phyloP scores from a whole-genome alignment of 2,113 vertebrate genomes.

The Notothenia coriiceps region DNA sequence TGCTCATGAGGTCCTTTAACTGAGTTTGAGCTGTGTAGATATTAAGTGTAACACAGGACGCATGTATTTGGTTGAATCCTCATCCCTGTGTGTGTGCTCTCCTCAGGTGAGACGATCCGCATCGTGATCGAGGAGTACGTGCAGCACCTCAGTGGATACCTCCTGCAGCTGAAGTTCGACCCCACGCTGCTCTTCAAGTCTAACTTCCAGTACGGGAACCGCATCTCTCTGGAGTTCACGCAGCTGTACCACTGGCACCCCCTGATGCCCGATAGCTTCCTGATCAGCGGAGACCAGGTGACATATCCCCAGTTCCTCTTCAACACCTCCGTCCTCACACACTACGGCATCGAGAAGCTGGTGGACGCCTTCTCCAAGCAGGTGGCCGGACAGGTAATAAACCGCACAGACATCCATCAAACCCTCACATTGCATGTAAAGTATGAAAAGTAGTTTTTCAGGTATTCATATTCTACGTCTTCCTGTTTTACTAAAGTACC shows the following conservation, averaged over 20 bases:
- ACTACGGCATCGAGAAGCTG: constrained; percentile 90
- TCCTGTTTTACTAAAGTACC: too few species aligned
- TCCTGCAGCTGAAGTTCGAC: constrained; percentile 92
- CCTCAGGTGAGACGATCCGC: constrained; percentile 94
- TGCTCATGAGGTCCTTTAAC: neutral
- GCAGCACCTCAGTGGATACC: constrained; percentile 96
- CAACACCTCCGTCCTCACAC: constrained; percentile 90
- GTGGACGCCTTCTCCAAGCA: constrained; percentile 93
- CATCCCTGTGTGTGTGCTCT: neutral
- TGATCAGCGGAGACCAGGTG: constrained; percentile 85
- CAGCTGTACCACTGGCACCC: constrained; percentile 99
- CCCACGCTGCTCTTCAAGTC: constrained; percentile 89
- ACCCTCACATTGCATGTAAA: too few species aligned
- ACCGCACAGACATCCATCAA: neutral
- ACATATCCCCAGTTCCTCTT: constrained; percentile 91
- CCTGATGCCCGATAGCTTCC: constrained; percentile 93
- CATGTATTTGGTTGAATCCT: neutral
- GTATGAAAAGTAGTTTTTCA: too few species aligned
- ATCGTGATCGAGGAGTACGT: constrained; percentile 98
- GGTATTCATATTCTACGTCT: too few species aligned
- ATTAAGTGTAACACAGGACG: neutral
- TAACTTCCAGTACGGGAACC: constrained; percentile 94
- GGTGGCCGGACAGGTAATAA: constrained; percentile 89
- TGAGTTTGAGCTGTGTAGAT: neutral
- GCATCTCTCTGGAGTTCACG: constrained; percentile 94